Conservation (phyloP, 2,888 invertebrate genomes). For the Pyrrhia umbra region DNA sequence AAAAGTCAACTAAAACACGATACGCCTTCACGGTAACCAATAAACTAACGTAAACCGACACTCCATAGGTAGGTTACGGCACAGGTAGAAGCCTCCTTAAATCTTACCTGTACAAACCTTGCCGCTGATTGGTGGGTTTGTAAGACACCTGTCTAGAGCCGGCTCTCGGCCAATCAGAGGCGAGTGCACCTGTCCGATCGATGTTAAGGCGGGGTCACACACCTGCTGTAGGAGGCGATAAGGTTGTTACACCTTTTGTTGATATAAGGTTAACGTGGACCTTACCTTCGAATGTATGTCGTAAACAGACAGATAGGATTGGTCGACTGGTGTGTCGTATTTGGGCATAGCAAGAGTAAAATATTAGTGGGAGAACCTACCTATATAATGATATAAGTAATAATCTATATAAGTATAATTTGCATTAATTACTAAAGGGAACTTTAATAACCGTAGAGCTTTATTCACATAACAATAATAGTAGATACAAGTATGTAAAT, state of each 20-base stretch:
- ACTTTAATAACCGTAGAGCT: too few species aligned
- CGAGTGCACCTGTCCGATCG: constrained; percentile 77
- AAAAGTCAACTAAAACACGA: not conserved
- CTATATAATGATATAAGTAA: too few species aligned
- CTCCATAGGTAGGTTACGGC: constrained; percentile 26
- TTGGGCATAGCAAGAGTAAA: too few species aligned
- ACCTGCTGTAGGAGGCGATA: constrained; percentile 56
- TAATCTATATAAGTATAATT: too few species aligned
- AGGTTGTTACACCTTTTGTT: constrained; percentile 30
- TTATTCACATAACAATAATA: too few species aligned
- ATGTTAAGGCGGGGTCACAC: constrained; percentile 73
- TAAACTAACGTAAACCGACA: constrained; percentile 6
- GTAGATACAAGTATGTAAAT: too few species aligned
- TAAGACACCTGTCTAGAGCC: constrained; percentile 78
- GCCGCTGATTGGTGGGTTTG: constrained; percentile 68
- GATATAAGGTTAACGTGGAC: not conserved
- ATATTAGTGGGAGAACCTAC: too few species aligned
- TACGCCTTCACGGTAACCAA: not conserved
- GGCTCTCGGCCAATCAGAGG: constrained; percentile 71
- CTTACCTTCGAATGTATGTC: not conserved
- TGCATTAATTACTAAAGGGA: too few species aligned
- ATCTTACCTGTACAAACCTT: constrained; percentile 52
- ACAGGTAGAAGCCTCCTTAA: constrained; percentile 45
- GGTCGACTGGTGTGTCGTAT: too few species aligned
- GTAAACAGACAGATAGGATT: not conserved